Evolutionary conservation across 2,888 invertebrate species (phyloP), one percentile per base, ranked within the genome.

Genomic region (Apotomis capreana): DNA sequence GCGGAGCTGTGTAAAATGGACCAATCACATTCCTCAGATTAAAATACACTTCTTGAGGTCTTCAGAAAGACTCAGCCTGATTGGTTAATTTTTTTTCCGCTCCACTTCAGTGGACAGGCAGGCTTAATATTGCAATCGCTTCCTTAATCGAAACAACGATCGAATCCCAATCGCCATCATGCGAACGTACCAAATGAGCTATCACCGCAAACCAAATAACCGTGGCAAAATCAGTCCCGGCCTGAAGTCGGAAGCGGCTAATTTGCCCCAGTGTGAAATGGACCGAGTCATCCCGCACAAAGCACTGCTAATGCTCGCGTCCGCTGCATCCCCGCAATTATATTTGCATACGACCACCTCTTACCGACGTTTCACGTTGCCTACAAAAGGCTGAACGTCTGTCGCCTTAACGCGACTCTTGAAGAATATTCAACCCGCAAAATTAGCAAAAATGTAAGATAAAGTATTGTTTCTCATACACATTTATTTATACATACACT

Each of bases 181-280:
- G 36, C 15, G 52, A 63, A 15, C 58, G 62, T 58, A 59, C 72
- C 58, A 58, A 72, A 68, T 72, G 72, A 72, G 68, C 68, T 72
- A 72, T 72, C 72, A 59, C 68, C 68, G 68, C 72, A 68, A 72
- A 68, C 72, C 68, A 72, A 72, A 68, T 68, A 72, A 72, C 72
- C 72, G 58, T 62, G 26, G 68, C 72, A 74, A 83, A 84, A 85
- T 84, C 83, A 79, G 77, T 76, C 77, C 79, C 72, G 77, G 78
- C 79, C 79, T 78, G 80, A 80, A 81, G 77, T 83, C 81, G 81
- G 84, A 83, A 86, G 79, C 83, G 83, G 85, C 87, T 89, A 90
- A 90, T 90, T 89, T 87, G 83, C 83, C 82, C 81, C 84, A 78
- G 85, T 83, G 89, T 91, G 89, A 89, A 91, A 90, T 90, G 89